Evolutionary conservation across 2,888 invertebrate genomes (phyloP), one percentile per base, ranked within the genome.

Genomic region (Ormyrus rosae): DNA sequence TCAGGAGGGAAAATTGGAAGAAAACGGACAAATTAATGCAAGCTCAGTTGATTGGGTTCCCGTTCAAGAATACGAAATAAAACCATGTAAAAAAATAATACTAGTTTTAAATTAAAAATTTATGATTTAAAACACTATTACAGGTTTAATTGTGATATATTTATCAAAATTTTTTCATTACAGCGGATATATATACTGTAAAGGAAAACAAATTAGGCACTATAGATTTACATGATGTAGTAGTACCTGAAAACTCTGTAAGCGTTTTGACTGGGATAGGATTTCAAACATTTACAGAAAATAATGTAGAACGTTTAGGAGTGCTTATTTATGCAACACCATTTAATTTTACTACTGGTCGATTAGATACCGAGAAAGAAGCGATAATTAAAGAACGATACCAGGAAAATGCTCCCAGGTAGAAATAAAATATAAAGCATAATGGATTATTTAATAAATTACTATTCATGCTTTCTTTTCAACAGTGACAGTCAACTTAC

Each of bases 141-240:
- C 13, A 13, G 13, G 13, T 13, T 13, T 13, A 13, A 13, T 13
- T 13, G 13, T 13, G 13, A 13, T 13, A 13, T 13, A 13, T 13
- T 13, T 13, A 13, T 13, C 13, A 13, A 13, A 13, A 13, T 13
- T 51, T 65, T 96, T 50, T 50, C 4, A 13, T 3, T 6, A 34
- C 5, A 3, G 10, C 34, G 34, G 61, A 19, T 61, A 34, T 19
- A 34, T 45, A 61, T 19, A 45, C 34, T 61, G 34, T 61, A 13
- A 61, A 61, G 34, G 19, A 45, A 45, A 13, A 34, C 8, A 45
- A 45, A 61, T 61, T 45, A 61, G 8, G 61, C 8, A 61, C 5
- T 61, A 61, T 61, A 9, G 61, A 61, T 34, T 61, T 61, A 34
- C 19, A 45, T 61, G 61, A 61, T 13, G 2, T 61, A 34, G 5